A percentile compares a stretch with the other conserved stretches of the same genome.
phyloP scores from a whole-genome alignment of 2,797 vertebrate species.

The Ficedula albicollis region DNA sequence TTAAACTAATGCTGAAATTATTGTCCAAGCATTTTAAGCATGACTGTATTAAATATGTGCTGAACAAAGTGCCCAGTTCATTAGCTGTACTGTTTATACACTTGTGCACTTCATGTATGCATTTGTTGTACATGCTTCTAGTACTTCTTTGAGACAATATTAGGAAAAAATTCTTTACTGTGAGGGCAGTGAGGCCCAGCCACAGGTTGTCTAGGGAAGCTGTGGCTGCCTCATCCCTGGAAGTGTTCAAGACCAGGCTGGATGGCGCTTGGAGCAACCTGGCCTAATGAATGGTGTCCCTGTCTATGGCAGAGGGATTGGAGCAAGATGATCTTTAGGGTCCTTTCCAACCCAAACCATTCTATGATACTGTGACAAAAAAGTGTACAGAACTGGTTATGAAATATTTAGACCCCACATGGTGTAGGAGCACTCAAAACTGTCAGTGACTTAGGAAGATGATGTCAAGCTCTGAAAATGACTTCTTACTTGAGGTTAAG shows the following conservation, averaged over 20 bases:
- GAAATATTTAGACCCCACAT: background rate
- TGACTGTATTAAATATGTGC: background rate
- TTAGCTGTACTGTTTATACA: background rate
- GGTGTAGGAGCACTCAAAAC: background rate
- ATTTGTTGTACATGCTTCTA: background rate
- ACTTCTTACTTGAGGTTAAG: background rate
- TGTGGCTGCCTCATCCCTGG: background rate
- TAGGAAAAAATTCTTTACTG: background rate
- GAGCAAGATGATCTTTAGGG: background rate
- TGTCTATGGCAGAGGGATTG: background rate
- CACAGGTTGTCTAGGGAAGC: background rate
- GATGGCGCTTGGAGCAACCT: background rate
- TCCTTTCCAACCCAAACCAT: background rate
- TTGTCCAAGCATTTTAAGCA: background rate
- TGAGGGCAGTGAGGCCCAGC: background rate
- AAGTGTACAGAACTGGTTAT: background rate
- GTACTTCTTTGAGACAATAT: background rate
- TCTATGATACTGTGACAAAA: background rate
- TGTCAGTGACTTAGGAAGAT: background rate
- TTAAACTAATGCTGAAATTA: background rate
- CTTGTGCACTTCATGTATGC: background rate
- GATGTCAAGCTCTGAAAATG: constrained; percentile 12
- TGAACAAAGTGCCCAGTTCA: background rate
- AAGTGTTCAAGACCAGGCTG: background rate
- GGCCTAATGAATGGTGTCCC: background rate